These are phyloP conservation scores for Lineus longissimus DNA, from an alignment of 1,140 invertebrate genomes.

Conservation along the genomic window DNA sequence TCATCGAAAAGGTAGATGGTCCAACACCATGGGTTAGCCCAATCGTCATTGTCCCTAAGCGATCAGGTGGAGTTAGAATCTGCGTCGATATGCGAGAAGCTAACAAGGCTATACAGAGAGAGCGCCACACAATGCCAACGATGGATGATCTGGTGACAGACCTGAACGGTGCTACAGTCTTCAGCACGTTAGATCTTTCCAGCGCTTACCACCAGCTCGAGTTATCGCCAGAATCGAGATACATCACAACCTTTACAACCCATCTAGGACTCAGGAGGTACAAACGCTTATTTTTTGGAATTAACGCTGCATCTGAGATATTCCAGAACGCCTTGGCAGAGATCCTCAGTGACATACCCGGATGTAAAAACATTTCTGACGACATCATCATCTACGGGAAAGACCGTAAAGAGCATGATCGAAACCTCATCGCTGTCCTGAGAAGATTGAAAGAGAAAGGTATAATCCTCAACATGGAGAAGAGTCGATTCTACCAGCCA, in stretches of 20 bases:
- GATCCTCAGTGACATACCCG: not conserved
- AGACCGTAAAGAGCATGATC: not conserved
- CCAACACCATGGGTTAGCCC: constrained; percentile 38
- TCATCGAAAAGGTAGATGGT: constrained; percentile 33
- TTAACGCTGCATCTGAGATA: constrained; percentile 15
- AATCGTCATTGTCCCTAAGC: constrained; percentile 32
- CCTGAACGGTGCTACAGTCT: constrained; percentile 25
- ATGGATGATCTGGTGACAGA: constrained; percentile 28
- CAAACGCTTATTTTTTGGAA: constrained; percentile 25
- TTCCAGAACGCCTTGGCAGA: constrained; percentile 18
- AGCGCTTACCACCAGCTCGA: constrained; percentile 35
- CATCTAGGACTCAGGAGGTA: constrained; percentile 25
- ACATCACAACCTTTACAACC: constrained; percentile 28
- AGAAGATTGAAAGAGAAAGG: constrained; percentile 6
- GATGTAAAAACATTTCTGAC: not conserved
- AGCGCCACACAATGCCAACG: constrained; percentile 31
- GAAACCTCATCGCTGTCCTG: not conserved
- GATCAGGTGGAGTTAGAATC: constrained; percentile 22
- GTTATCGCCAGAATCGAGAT: constrained; percentile 26
- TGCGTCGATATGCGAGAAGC: constrained; percentile 33
- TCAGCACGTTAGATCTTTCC: constrained; percentile 30
- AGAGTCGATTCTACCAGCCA: not conserved
- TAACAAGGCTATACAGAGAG: constrained; percentile 28
- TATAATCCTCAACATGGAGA: not conserved
- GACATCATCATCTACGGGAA: constrained; percentile 4